Conservation (phyloP, 2,113 vertebrate species). For the Oceanites oceanicus region DNA sequence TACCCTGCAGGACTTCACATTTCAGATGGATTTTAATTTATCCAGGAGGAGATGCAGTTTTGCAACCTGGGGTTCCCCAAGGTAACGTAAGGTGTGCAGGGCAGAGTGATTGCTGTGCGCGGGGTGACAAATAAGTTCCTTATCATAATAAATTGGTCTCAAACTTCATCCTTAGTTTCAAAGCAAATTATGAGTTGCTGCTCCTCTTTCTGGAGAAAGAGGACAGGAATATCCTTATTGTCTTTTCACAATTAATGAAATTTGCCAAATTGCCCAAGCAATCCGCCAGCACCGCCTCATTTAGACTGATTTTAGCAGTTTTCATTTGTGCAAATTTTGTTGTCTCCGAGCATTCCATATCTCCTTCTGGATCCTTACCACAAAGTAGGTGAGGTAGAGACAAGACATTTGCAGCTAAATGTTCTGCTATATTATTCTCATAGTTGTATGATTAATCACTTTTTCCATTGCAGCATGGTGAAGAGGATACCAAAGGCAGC, state of each 20-base stretch:
- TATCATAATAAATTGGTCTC: neutral
- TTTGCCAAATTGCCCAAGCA: neutral
- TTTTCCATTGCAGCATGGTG: neutral
- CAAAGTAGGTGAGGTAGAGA: neutral
- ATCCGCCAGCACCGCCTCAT: neutral
- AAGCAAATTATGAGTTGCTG: neutral
- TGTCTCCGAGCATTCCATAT: rapidly evolving
- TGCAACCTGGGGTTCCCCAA: neutral
- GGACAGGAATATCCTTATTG: neutral
- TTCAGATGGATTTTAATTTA: neutral
- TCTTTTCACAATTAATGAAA: neutral
- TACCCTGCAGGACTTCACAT: neutral
- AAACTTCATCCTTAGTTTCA: neutral
- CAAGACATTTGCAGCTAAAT: neutral
- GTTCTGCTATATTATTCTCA: neutral
- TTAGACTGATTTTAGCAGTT: neutral
- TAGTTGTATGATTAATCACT: neutral
- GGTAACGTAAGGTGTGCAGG: neutral
- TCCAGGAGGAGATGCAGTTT: neutral
- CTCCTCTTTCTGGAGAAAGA: neutral
- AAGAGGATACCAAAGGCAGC: neutral
- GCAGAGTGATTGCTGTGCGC: neutral
- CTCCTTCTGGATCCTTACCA: neutral
- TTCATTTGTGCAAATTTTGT: neutral
- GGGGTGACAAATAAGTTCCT: neutral